Evolutionary conservation across 2,113 vertebrate species (phyloP).

Genomic region (Phodopus roborovskii): DNA sequence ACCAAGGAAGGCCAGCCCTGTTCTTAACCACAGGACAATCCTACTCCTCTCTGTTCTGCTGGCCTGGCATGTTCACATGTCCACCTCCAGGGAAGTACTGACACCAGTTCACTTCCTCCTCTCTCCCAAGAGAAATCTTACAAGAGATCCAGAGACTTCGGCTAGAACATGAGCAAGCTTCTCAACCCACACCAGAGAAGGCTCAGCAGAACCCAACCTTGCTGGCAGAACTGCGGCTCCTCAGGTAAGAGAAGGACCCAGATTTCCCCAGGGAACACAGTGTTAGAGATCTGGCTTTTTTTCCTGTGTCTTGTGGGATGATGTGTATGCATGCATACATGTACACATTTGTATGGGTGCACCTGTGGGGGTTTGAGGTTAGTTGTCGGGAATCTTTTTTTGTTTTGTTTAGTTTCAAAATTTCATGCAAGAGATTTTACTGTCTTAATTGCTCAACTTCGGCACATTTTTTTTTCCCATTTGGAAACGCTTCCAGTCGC

Average conservation of each 20-base stretch:
- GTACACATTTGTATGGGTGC: no score
- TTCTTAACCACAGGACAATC: neutral
- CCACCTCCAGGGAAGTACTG: conserved; percentile 47
- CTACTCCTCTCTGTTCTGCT: neutral
- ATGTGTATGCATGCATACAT: neutral
- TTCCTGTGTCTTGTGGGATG: no score
- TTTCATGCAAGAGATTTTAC: no score
- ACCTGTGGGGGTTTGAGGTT: neutral
- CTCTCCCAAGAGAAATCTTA: conserved; percentile 94
- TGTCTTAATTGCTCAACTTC: no score
- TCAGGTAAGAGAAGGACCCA: conserved; percentile 89
- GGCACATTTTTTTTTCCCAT: no score
- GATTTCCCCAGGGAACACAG: rapidly evolving
- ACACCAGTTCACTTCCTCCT: conserved; percentile 62
- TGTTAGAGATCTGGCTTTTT: neutral
- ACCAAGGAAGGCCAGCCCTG: neutral
- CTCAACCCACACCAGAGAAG: conserved; percentile 94
- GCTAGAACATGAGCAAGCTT: conserved; percentile 97
- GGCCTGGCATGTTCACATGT: neutral
- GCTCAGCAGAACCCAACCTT: conserved; percentile 97
- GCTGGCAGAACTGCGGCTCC: conserved; percentile 95
- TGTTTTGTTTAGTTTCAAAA: no score
- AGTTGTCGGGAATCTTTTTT: neutral
- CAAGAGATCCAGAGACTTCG: conserved; percentile 98
- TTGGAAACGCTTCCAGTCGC: no score